Conservation (phyloP, 2,797 vertebrate species). For the Liparis tanakae region DNA sequence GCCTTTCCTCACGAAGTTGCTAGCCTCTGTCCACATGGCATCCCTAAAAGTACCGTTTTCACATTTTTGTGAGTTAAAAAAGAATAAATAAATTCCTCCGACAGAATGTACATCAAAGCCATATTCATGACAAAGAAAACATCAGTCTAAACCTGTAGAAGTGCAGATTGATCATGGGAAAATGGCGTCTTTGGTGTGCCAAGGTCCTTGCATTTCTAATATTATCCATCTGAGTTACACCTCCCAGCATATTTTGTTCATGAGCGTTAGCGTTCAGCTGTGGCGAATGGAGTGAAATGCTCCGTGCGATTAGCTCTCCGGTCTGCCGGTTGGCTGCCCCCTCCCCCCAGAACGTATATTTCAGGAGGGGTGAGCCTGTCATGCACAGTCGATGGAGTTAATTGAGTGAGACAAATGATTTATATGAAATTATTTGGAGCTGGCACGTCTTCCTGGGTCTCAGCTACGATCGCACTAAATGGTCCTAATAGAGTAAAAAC, state of each 20-base stretch:
- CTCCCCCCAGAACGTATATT: neutral
- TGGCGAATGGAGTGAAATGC: neutral
- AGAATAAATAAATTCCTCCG: no score
- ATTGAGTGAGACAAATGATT: conserved; percentile 30
- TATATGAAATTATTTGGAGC: conserved; percentile 7
- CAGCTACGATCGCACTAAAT: no score
- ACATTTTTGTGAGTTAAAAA: no score
- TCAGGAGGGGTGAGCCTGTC: neutral
- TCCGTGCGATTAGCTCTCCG: conserved; percentile 1
- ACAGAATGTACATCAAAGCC: no score
- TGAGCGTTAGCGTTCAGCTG: neutral
- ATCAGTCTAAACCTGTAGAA: no score
- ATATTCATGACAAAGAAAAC: no score
- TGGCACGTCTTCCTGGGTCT: neutral
- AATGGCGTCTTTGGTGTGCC: no score
- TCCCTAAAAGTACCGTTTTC: no score
- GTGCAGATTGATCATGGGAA: no score
- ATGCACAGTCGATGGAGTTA: conserved; percentile 15
- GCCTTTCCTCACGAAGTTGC: no score
- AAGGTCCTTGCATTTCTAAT: neutral
- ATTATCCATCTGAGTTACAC: neutral
- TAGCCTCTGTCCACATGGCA: no score
- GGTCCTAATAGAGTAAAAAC: neutral
- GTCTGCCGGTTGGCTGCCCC: neutral
- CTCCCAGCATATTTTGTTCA: neutral